These are phyloP conservation scores for Aporrectodea caliginosa DNA, from an alignment of 1,140 invertebrate genomes.

Conservation along the genomic window DNA sequence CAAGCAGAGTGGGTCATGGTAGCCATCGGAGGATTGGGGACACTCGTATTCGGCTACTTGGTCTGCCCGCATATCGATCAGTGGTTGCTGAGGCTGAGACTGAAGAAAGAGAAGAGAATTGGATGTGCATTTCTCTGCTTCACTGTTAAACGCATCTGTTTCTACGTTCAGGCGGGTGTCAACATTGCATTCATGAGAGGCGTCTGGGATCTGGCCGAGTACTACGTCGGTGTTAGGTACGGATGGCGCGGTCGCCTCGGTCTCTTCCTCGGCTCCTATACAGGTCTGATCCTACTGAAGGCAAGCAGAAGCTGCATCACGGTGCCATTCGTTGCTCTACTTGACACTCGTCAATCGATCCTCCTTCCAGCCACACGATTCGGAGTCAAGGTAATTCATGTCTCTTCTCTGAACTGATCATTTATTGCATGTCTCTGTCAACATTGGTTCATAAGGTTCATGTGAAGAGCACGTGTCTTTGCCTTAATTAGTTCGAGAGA, in stretches of 20 bases:
- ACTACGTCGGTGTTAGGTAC: not conserved
- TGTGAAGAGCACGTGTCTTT: no score
- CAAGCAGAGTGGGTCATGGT: not conserved
- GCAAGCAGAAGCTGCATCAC: not conserved
- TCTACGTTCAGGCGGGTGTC: not conserved
- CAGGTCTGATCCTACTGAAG: not conserved
- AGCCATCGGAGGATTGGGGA: not conserved
- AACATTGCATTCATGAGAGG: not conserved
- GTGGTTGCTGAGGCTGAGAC: not conserved
- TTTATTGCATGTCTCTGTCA: no score
- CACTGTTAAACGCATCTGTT: not conserved
- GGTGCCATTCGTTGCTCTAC: not conserved
- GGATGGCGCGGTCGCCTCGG: not conserved
- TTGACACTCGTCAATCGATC: not conserved
- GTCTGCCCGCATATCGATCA: not conserved
- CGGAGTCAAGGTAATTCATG: not conserved
- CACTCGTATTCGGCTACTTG: not conserved
- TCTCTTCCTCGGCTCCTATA: not conserved
- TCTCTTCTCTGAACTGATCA: no score
- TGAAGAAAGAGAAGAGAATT: no score
- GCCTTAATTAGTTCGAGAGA: no score
- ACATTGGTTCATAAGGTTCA: no score
- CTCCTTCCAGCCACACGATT: not conserved
- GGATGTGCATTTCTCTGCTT: no score
- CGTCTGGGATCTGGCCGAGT: not conserved